Percentiles rank a stretch among this genome's conserved stretches.
These are phyloP conservation scores for Gnathonemus longibarbis DNA, from an alignment of 2,113 vertebrate genomes.

Conservation along the genomic window DNA sequence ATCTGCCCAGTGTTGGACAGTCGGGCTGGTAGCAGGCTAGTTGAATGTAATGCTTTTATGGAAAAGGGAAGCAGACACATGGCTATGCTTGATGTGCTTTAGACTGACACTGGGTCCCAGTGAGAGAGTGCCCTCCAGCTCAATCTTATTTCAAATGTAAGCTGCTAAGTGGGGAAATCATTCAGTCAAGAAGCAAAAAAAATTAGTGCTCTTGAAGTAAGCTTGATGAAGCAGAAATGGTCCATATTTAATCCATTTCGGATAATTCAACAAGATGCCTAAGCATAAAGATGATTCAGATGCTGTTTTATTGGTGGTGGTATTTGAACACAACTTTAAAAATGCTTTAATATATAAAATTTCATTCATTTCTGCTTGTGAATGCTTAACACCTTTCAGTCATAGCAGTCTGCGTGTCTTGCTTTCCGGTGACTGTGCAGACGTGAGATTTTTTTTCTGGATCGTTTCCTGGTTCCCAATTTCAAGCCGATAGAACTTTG, in stretches of 20 bases:
- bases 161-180: not conserved
- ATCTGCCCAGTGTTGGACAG: not conserved
- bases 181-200: not conserved
- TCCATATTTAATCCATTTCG: not conserved
- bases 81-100: not conserved
- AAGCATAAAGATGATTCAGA: not conserved
- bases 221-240: not conserved
- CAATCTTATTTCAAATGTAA: not conserved
- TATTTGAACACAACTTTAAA: not conserved
- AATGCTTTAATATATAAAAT: not conserved
- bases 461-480: slow-evolving; percentile 39
- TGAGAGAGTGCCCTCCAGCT: not conserved
- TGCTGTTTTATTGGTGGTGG: not conserved
- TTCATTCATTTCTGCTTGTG: not conserved
- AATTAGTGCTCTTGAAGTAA: not conserved
- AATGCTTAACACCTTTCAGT: not conserved
- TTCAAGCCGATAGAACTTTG: slow-evolving; percentile 25
- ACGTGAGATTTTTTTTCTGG: slow-evolving; percentile 33
- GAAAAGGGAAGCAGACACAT: not conserved
- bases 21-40: not conserved
- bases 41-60: not conserved
- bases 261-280: not conserved
- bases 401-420: slow-evolving; percentile 18
- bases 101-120: not conserved
- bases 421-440: slow-evolving; percentile 29